Conservation (phyloP, 30 jellyfish, hydroid and myxozoan genomes). For the Catostylus mosaicus region DNA sequence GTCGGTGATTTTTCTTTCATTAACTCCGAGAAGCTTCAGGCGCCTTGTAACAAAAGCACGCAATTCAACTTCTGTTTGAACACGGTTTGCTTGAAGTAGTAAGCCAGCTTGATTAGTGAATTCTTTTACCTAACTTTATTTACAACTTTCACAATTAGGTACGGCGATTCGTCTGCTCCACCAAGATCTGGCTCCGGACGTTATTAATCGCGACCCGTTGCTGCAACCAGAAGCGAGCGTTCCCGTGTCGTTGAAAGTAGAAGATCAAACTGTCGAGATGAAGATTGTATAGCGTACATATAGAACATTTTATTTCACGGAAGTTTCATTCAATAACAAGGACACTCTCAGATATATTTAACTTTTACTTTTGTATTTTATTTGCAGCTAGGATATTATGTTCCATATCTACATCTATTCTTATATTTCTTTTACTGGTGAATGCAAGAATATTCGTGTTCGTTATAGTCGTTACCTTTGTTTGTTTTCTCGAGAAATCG, state of each 20-base stretch:
- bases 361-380: not conserved
- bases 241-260: not conserved
- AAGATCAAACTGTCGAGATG: not conserved
- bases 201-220: conserved; percentile 9
- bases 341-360: not conserved
- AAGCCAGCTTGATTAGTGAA: not conserved
- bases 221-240: not conserved
- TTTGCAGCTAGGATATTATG: not conserved
- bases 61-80: not conserved
- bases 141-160: conserved; percentile 31
- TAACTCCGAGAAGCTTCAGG: too few relatives aligned
- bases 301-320: not conserved
- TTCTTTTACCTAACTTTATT: conserved; percentile 1
- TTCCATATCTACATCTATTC: not conserved
- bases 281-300: not conserved
- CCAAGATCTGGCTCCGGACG: conserved; percentile 63
- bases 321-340: not conserved
- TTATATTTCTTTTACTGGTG: not conserved
- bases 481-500: not conserved
- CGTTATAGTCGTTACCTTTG: not conserved
- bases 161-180: conserved; percentile 55
- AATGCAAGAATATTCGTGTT: not conserved
- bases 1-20: too few relatives aligned
- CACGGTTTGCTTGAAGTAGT: not conserved
- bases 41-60: too few relatives aligned